Conservation (phyloP, 1,140 invertebrate species). For the Scaptodrosophila lebanonensis region DNA sequence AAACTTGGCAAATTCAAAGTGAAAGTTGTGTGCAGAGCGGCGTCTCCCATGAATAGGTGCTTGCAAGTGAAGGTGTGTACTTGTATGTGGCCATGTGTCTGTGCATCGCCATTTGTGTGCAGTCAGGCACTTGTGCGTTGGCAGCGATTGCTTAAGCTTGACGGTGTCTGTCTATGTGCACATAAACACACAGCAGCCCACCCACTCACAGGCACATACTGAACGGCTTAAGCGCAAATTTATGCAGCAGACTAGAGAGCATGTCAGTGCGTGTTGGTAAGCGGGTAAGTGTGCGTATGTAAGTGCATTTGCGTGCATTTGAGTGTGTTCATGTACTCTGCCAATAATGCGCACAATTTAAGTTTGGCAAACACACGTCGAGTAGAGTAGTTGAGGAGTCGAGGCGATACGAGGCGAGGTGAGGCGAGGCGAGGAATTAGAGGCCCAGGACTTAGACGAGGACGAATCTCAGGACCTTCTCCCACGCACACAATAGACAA, state of each 20-base stretch:
- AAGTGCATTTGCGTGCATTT: slow-evolving; percentile 33
- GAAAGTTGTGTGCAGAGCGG: slow-evolving; percentile 51
- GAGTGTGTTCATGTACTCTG: slow-evolving; percentile 61
- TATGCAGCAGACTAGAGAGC: slow-evolving; percentile 50
- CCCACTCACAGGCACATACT: too few species aligned
- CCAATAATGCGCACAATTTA: slow-evolving; percentile 75
- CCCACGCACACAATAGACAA: too few species aligned
- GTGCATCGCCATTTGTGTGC: slow-evolving; percentile 43
- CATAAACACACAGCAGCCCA: background rate
- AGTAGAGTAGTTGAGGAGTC: too few species aligned
- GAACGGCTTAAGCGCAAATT: slow-evolving; percentile 62
- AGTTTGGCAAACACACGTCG: slow-evolving; percentile 50
- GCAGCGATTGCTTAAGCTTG: slow-evolving; percentile 49
- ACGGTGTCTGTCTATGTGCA: slow-evolving; percentile 20
- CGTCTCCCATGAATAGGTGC: slow-evolving; percentile 4
- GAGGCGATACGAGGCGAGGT: too few species aligned
- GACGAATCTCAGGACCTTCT: too few species aligned
- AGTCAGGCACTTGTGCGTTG: slow-evolving; percentile 48
- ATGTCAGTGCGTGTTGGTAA: slow-evolving; percentile 17
- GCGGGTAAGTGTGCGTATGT: slow-evolving; percentile 6
- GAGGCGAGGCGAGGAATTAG: too few species aligned
- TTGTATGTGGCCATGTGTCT: background rate
- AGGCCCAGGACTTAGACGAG: too few species aligned
- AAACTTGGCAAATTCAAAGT: slow-evolving; percentile 72
- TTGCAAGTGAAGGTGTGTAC: slow-evolving; percentile 7